phyloP scores from a whole-genome alignment of 2,888 invertebrate species.

The Limnephilus lunatus region DNA sequence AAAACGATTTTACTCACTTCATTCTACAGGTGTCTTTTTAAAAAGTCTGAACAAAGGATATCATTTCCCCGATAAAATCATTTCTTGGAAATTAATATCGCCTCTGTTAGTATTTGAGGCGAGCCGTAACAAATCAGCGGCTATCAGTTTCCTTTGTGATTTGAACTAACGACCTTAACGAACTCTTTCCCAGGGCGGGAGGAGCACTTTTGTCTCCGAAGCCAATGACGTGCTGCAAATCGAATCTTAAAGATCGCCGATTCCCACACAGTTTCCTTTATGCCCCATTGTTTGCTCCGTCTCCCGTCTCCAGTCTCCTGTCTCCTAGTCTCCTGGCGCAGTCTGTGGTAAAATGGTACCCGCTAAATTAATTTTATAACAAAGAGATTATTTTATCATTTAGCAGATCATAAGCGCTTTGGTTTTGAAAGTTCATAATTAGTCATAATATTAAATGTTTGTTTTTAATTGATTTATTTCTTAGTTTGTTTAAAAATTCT shows the following conservation, averaged over 20 bases:
- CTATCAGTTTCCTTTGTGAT: constrained; percentile 19
- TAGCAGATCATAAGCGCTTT: not conserved
- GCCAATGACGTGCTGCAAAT: constrained; percentile 23
- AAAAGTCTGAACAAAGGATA: not conserved
- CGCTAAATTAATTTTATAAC: constrained; percentile 34
- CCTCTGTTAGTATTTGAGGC: not conserved
- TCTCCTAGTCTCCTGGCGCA: not conserved
- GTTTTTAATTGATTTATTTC: not conserved
- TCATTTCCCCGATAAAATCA: not conserved
- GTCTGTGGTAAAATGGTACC: constrained; percentile 1
- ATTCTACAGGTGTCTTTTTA: not conserved
- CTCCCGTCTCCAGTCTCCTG: not conserved
- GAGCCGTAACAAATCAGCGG: not conserved
- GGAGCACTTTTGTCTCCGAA: constrained; percentile 20
- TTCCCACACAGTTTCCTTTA: constrained; percentile 10
- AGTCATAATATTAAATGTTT: not conserved
- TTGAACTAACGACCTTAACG: constrained; percentile 21
- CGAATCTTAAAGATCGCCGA: constrained; percentile 45
- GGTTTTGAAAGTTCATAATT: not conserved
- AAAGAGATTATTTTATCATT: constrained; percentile 7
- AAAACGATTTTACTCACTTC: not conserved
- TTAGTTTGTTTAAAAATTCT: not conserved
- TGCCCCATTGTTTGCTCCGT: constrained; percentile 23
- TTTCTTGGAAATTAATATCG: not conserved
- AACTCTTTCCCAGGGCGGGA: constrained; percentile 6